These are phyloP conservation scores for Holothuria leucospilota DNA, from an alignment of 53 echinoderm and acorn worm species.

Conservation along the genomic window DNA sequence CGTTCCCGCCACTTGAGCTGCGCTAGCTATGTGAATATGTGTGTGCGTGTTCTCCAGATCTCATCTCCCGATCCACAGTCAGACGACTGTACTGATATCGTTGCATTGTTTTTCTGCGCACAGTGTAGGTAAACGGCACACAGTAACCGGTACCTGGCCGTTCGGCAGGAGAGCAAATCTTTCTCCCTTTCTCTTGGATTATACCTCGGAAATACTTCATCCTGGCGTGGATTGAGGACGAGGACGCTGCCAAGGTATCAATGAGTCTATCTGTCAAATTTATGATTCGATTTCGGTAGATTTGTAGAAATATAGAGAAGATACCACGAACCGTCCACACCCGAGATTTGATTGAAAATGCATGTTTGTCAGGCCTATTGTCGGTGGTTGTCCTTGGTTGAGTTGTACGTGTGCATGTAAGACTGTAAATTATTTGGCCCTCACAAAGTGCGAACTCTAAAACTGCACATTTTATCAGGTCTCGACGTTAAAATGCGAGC, in stretches of 20 bases:
- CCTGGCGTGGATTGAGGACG: slow-evolving; percentile 47
- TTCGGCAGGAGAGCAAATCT: no score
- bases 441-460: no score
- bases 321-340: slow-evolving; percentile 30
- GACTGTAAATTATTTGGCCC: no score
- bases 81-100: background rate
- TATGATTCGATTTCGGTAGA: background rate
- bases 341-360: background rate
- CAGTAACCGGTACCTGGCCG: slow-evolving; percentile 15
- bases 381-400: slow-evolving; percentile 32
- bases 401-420: no score
- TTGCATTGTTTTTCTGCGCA: slow-evolving; percentile 35
- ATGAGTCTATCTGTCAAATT: slow-evolving; percentile 1
- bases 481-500: no score
- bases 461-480: no score
- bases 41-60: background rate
- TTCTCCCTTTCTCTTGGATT: slow-evolving; percentile 29
- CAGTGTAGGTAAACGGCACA: background rate
- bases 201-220: slow-evolving; percentile 40
- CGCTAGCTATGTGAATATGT: background rate
- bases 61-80: background rate
- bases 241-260: slow-evolving; percentile 40
- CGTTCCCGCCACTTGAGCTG: slow-evolving; percentile 28
- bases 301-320: background rate
- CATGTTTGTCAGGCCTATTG: background rate